A percentile compares a stretch with the other conserved stretches of the same genome.
These are phyloP conservation scores for Marmota flaviventris DNA, from an alignment of 2,113 vertebrate species.

Conservation along the genomic window DNA sequence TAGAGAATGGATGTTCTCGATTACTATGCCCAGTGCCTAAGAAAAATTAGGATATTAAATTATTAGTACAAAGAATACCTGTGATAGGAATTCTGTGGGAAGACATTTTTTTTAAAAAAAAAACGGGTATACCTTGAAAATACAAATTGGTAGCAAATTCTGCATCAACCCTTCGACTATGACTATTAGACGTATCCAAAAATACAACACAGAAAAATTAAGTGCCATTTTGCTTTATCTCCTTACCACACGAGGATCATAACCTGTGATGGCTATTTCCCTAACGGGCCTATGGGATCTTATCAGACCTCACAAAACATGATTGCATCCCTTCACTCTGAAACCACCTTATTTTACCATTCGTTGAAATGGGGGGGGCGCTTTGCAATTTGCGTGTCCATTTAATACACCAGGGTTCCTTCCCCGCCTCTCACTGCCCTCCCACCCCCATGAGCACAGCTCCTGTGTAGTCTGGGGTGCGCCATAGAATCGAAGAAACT, in stretches of 20 bases:
- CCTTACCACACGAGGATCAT: accelerated
- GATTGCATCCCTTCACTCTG: neutral
- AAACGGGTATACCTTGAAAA: neutral
- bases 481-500: neutral
- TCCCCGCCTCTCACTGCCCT: neutral
- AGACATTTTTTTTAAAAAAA: neutral
- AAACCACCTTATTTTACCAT: slow-evolving; percentile 39
- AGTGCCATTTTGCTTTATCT: neutral
- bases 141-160: neutral
- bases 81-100: slow-evolving; percentile 11
- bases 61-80: neutral
- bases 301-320: slow-evolving; percentile 18
- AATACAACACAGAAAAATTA: slow-evolving; percentile 32
- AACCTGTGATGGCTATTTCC: neutral
- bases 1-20: neutral
- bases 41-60: neutral
- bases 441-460: neutral
- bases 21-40: neutral
- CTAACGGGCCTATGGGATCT: slow-evolving; percentile 27
- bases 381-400: neutral
- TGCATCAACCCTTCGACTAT: neutral
- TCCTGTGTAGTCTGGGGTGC: neutral
- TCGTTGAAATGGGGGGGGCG: neutral
- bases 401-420: neutral
- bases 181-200: neutral